Evolutionary conservation across 2,113 vertebrate genomes (phyloP).

Genomic region (Acrocephalus kingi): DNA sequence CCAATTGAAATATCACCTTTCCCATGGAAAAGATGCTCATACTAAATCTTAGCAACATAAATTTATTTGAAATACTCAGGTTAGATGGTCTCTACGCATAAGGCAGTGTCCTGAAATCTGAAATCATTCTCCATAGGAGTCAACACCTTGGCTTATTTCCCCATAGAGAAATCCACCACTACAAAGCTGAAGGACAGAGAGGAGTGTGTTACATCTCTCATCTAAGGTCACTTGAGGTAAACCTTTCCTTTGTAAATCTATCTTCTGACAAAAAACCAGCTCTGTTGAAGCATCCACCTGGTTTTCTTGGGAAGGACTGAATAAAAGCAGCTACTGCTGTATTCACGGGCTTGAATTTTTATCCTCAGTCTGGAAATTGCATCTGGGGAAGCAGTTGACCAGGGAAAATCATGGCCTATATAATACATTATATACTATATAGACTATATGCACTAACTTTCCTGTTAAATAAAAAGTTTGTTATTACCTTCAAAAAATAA

Average conservation of each 20-base stretch:
- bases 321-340: background rate
- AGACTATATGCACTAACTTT: background rate
- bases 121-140: background rate
- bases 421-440: background rate
- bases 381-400: background rate
- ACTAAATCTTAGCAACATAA: constrained; percentile 52
- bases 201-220: background rate
- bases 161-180: background rate
- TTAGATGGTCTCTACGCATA: background rate
- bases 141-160: background rate
- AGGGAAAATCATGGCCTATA: background rate
- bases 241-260: background rate
- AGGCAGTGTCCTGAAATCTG: background rate
- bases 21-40: constrained; percentile 68
- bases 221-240: constrained; percentile 52
- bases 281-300: background rate
- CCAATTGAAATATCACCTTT: constrained; percentile 72
- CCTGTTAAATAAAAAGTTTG: background rate
- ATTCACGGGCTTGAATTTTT: background rate
- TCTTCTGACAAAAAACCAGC: background rate
- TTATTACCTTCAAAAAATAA: background rate
- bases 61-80: constrained; percentile 14
- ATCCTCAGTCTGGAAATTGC: background rate
- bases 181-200: background rate
- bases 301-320: background rate